phyloP scores from a whole-genome alignment of 2,113 vertebrate genomes.

The Atlantisia rogersi region DNA sequence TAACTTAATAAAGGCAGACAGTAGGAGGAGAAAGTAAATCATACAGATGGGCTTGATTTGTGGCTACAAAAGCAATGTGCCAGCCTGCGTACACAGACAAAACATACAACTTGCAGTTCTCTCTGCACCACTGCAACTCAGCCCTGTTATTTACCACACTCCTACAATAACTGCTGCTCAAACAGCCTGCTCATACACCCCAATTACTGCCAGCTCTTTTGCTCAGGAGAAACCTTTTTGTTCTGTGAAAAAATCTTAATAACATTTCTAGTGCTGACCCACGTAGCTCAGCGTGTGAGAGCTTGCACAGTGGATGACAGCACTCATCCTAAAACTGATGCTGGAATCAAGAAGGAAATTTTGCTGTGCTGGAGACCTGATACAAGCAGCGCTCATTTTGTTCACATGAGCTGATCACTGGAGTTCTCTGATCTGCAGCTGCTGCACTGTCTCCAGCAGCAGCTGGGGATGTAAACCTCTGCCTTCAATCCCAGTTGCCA shows the following conservation, averaged over 20 bases:
- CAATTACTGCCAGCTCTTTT: not conserved
- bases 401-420: not conserved
- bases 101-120: not conserved
- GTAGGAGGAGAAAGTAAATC: slow-evolving; percentile 35
- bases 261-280: not conserved
- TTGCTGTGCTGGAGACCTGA: not conserved
- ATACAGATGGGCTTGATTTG: not conserved
- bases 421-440: not conserved
- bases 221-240: not conserved
- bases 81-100: not conserved
- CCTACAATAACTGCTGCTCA: not conserved
- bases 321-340: not conserved
- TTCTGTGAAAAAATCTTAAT: not conserved
- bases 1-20: not conserved
- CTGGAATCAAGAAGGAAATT: not conserved
- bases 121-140: not conserved
- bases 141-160: not conserved
- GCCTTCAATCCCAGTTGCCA: not conserved
- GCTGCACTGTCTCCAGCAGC: not conserved
- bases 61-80: not conserved
- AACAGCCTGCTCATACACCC: not conserved
- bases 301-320: not conserved
- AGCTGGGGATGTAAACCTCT: not conserved
- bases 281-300: not conserved
- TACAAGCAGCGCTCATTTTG: not conserved